A percentile compares a stretch with the other conserved stretches of the same genome.
Evolutionary conservation across 2,797 vertebrate genomes (phyloP).

Genomic region (Falco berigora): DNA sequence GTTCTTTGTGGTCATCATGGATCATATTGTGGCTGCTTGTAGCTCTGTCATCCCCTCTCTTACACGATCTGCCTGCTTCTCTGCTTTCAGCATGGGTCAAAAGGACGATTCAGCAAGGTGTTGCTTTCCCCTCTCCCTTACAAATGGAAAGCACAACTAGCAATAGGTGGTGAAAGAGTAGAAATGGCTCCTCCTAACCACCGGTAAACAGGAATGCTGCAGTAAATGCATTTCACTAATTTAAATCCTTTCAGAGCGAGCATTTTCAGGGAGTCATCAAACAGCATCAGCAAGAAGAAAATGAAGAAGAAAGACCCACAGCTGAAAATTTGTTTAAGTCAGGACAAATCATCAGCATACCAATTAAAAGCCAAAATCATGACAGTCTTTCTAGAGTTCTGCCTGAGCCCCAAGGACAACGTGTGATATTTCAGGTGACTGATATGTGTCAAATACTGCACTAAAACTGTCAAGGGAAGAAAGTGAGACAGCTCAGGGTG

Average conservation of each 20-base stretch:
- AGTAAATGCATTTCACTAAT: not conserved
- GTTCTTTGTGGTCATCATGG: not conserved
- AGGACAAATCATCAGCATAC: not conserved
- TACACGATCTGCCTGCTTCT: not conserved
- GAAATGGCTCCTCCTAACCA: not conserved
- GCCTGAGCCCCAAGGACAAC: not conserved
- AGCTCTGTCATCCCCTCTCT: not conserved
- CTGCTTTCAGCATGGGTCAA: fast-evolving
- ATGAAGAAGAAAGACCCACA: fast-evolving
- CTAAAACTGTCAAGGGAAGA: not conserved
- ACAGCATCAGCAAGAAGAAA: not conserved
- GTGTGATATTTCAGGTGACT: not conserved
- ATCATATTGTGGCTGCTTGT: not conserved
- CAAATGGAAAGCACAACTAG: not conserved
- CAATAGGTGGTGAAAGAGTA: not conserved
- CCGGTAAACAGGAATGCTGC: not conserved
- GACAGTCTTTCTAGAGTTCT: not conserved
- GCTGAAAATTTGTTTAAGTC: not conserved
- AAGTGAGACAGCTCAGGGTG: not conserved
- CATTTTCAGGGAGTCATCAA: not conserved
- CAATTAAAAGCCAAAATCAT: not conserved
- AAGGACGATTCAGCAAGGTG: not conserved
- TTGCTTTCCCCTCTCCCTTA: not conserved
- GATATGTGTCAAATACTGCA: not conserved
- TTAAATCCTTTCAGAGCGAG: not conserved